Conservation (phyloP, 2,888 invertebrate species). For the Platynereis dumerilii region DNA sequence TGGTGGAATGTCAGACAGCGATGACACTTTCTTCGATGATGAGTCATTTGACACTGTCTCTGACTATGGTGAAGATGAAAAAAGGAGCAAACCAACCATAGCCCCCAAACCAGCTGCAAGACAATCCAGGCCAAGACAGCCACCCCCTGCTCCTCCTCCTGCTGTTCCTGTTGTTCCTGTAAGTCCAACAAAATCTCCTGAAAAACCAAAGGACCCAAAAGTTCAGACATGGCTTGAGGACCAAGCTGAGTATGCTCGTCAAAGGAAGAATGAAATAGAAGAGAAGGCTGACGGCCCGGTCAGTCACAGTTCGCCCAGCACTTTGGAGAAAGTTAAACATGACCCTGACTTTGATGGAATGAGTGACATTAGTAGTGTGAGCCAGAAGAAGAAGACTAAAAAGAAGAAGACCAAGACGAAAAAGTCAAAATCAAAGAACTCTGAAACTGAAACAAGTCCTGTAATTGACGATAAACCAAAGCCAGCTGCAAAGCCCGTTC, state of each 20-base stretch:
- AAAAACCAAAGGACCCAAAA: conserved; percentile 9
- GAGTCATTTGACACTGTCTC: conserved; percentile 36
- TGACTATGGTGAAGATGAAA: conserved; percentile 16
- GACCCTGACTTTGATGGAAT: no score
- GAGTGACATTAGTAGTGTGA: no score
- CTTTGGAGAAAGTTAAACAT: no score
- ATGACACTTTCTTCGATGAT: conserved; percentile 41
- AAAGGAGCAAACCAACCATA: conserved; percentile 1
- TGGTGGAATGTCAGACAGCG: conserved; percentile 26
- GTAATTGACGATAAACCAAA: no score
- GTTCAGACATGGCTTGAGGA: conserved; percentile 35
- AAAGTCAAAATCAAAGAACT: no score
- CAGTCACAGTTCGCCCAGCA: no score
- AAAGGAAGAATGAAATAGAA: neutral
- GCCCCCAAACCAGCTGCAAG: conserved; percentile 12
- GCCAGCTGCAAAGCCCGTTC: no score
- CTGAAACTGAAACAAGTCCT: no score
- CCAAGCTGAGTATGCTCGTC: conserved; percentile 24
- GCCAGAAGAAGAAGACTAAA: no score
- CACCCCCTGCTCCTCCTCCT: neutral
- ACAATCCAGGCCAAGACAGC: conserved; percentile 1
- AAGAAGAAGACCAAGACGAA: no score
- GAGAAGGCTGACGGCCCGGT: no score
- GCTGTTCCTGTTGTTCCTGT: no score
- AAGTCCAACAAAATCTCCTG: conserved; percentile 4